phyloP scores from a whole-genome alignment of 2,888 invertebrate genomes.

The Lapara coniferarum region DNA sequence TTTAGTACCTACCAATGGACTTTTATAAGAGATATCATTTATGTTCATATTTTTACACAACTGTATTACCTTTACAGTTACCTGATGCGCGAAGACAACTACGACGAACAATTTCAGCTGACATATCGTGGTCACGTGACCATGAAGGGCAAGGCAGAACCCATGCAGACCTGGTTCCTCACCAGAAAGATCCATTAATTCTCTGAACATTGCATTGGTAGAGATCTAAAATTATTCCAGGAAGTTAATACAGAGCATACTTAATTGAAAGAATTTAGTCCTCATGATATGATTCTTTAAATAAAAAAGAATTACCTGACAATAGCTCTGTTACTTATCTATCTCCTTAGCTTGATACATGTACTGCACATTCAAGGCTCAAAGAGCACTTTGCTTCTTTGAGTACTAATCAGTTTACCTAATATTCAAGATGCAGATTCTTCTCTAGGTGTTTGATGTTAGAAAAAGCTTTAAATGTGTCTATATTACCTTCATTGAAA shows the following conservation, averaged over 20 bases:
- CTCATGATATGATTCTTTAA: too few species aligned
- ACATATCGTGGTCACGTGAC: slow-evolving; percentile 93
- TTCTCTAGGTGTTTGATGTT: not conserved
- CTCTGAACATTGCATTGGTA: not conserved
- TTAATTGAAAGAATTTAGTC: too few species aligned
- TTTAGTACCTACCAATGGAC: too few species aligned
- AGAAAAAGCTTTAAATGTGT: not conserved
- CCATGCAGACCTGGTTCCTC: slow-evolving; percentile 97
- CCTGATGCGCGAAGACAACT: slow-evolving; percentile 91
- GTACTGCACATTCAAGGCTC: too few species aligned
- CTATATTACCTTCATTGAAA: not conserved
- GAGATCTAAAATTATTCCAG: not conserved
- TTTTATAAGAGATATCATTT: too few species aligned
- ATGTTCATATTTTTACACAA: too few species aligned
- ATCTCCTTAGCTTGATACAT: too few species aligned
- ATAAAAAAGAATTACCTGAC: too few species aligned
- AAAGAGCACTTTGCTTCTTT: too few species aligned
- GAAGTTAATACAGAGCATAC: not conserved
- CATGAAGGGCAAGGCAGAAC: slow-evolving; percentile 97
- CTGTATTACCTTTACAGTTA: slow-evolving; percentile 82
- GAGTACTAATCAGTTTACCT: not conserved
- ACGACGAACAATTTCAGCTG: slow-evolving; percentile 92
- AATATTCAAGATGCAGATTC: not conserved
- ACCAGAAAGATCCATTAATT: slow-evolving; percentile 65
- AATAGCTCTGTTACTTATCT: too few species aligned